These are phyloP conservation scores for Pantherophis guttatus DNA, from an alignment of 2,113 vertebrate species.

Conservation along the genomic window DNA sequence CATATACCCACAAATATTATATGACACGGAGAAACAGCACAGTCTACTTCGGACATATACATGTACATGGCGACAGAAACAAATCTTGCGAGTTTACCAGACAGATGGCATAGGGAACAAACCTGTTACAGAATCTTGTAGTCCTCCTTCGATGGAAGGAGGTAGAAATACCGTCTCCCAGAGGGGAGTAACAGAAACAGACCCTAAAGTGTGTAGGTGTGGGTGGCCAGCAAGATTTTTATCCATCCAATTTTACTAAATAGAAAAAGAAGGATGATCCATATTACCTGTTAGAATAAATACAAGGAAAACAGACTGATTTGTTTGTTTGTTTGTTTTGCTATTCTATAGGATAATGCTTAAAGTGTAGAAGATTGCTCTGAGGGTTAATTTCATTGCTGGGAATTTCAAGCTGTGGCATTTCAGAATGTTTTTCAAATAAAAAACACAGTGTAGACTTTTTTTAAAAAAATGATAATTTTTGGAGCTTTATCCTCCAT, in stretches of 20 bases:
- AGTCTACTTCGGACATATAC: too few species aligned
- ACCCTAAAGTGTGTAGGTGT: too few species aligned
- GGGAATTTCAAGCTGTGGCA: slow-evolving; percentile 25
- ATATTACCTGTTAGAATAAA: background rate
- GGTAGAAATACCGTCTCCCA: too few species aligned
- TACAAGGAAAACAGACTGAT: background rate
- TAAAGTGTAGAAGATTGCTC: slow-evolving; percentile 24
- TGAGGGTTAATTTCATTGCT: slow-evolving; percentile 16
- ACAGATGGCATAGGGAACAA: too few species aligned
- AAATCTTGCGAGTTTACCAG: too few species aligned
- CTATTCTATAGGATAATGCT: background rate
- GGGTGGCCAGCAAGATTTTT: background rate
- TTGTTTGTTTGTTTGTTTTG: background rate
- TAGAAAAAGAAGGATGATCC: background rate
- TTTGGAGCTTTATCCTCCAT: background rate
- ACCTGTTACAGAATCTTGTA: too few species aligned
- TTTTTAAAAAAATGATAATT: background rate
- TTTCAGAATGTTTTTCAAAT: background rate
- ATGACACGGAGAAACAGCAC: too few species aligned
- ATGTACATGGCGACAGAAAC: too few species aligned
- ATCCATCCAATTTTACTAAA: background rate
- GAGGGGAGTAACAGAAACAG: too few species aligned
- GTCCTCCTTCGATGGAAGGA: too few species aligned
- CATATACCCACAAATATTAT: too few species aligned
- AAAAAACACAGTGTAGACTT: slow-evolving; percentile 3